These are phyloP conservation scores for Cepaea nemoralis DNA, from an alignment of 1,140 invertebrate species.

Conservation along the genomic window DNA sequence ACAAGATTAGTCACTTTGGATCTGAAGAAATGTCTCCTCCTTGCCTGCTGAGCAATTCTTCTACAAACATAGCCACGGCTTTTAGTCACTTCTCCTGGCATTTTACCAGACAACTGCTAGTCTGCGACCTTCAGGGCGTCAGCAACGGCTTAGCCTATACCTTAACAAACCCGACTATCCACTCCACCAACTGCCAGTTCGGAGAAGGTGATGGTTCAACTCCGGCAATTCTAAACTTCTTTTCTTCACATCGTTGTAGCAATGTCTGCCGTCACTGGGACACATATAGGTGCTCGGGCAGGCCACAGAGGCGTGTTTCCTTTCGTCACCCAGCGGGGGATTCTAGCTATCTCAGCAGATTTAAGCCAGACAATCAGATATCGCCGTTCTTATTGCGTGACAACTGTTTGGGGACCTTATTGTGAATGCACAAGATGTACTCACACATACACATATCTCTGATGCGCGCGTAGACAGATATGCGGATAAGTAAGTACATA, in stretches of 20 bases:
- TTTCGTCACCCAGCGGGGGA: not conserved
- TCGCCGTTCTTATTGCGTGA: not conserved
- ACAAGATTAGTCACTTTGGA: not conserved
- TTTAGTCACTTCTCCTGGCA: conserved; percentile 54
- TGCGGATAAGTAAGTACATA: no score
- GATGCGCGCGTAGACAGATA: no score
- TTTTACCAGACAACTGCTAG: conserved; percentile 35
- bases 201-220: conserved; percentile 31
- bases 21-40: not conserved
- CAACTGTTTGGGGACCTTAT: not conserved
- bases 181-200: conserved; percentile 36
- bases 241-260: conserved; percentile 44
- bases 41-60: no score
- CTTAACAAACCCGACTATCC: conserved; percentile 45
- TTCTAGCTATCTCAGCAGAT: not conserved
- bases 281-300: not conserved
- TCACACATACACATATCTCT: no score
- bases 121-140: conserved; percentile 47
- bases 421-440: no score
- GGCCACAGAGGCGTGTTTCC: not conserved
- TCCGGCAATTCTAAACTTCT: conserved; percentile 42
- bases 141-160: conserved; percentile 11
- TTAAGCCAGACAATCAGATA: not conserved
- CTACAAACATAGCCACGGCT: conserved; percentile 36
- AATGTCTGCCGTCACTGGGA: conserved; percentile 46